Evolutionary conservation across 2,113 vertebrate genomes (phyloP).

Genomic region (Myocastor coypus): DNA sequence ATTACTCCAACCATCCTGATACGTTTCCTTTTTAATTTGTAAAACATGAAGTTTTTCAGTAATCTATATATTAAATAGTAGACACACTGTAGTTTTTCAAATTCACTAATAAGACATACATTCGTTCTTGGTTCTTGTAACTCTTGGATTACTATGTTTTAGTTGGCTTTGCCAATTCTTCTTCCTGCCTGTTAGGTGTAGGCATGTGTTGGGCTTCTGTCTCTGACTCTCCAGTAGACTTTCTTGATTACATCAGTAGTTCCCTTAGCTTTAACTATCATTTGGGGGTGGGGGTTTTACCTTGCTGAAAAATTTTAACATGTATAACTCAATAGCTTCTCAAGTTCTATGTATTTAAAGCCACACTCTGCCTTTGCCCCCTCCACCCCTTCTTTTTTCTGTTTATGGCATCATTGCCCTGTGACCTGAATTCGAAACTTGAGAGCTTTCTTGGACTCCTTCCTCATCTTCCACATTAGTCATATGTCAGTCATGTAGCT

Average conservation of each 20-base stretch:
- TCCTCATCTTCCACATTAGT: conserved; percentile 67
- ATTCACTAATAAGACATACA: neutral
- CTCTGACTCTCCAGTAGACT: neutral
- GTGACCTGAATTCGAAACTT: conserved; percentile 70
- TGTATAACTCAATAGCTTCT: conserved; percentile 20
- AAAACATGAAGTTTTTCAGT: conserved; percentile 51
- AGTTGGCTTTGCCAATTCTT: conserved; percentile 11
- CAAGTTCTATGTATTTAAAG: conserved; percentile 31
- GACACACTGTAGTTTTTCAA: neutral
- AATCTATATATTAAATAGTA: neutral
- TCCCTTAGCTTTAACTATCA: conserved; percentile 1
- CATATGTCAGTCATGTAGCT: conserved; percentile 68
- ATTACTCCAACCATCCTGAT: neutral
- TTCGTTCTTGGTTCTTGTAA: neutral
- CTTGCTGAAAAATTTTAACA: conserved; percentile 22
- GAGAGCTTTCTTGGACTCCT: conserved; percentile 71
- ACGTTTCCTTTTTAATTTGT: neutral
- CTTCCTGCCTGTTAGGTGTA: neutral
- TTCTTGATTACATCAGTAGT: conserved; percentile 3
- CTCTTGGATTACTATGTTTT: conserved; percentile 2
- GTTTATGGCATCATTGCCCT: conserved; percentile 54
- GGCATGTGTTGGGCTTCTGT: neutral
- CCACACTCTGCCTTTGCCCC: conserved; percentile 27
- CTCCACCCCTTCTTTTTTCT: conserved; percentile 16
- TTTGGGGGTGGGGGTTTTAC: conserved; percentile 22